phyloP scores from a whole-genome alignment of 2,888 invertebrate genomes.

The Erynnis tages region DNA sequence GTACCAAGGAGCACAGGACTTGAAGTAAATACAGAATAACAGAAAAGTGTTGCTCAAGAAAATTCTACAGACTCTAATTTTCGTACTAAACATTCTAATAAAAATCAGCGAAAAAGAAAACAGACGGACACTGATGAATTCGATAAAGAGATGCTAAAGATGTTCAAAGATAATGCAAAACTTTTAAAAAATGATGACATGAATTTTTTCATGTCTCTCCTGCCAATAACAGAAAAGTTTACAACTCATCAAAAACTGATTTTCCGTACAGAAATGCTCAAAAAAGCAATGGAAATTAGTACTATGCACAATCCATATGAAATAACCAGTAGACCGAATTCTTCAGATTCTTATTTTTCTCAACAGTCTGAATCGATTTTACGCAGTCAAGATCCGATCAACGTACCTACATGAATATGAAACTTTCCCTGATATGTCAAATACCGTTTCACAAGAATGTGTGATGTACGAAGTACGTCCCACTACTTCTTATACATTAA shows the following conservation, averaged over 20 bases:
- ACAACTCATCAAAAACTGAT: conserved; percentile 32
- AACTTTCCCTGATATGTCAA: conserved; percentile 30
- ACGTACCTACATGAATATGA: conserved; percentile 29
- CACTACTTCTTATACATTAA: conserved; percentile 33
- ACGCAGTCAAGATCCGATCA: conserved; percentile 32
- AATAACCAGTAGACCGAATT: conserved; percentile 32
- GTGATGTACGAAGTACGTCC: conserved; percentile 32
- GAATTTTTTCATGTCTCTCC: conserved; percentile 31
- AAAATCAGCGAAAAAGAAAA: conserved; percentile 33
- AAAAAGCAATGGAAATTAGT: conserved; percentile 36
- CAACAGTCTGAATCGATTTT: conserved; percentile 22
- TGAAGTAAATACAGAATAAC: conserved; percentile 33
- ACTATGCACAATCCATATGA: conserved; percentile 34
- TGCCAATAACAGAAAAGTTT: conserved; percentile 31
- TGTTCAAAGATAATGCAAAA: conserved; percentile 33
- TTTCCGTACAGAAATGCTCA: too few species aligned
- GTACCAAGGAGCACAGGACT: conserved; percentile 33
- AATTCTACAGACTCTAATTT: conserved; percentile 34
- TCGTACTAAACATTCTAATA: conserved; percentile 33
- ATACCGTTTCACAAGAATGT: conserved; percentile 32
- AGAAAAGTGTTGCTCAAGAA: conserved; percentile 30
- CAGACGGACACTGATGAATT: conserved; percentile 32
- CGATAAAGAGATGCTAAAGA: conserved; percentile 31
- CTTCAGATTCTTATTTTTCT: conserved; percentile 32
- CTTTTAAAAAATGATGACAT: conserved; percentile 30